Percentiles rank a stretch among this genome's conserved stretches.
Conservation (phyloP, 2,113 vertebrate species). For the Nibea coibor region DNA sequence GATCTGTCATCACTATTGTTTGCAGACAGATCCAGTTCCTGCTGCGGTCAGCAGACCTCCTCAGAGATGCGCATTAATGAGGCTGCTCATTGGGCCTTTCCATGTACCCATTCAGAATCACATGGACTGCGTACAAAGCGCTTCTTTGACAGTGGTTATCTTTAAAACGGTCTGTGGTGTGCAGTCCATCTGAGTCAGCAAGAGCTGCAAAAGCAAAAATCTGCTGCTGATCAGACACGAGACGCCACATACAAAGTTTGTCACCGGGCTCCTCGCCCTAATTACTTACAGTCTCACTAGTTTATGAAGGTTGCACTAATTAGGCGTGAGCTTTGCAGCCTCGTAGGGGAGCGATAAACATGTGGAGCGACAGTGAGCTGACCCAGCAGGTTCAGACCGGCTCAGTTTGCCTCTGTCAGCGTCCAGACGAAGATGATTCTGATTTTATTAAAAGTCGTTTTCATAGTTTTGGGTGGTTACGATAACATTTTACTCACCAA, state of each 20-base stretch:
- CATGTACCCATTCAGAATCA: constrained; percentile 43
- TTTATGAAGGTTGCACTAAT: constrained; percentile 50
- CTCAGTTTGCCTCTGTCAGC: not conserved
- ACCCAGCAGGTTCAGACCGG: not conserved
- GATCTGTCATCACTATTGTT: constrained; percentile 63
- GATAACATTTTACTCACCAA: not conserved
- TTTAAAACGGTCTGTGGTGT: constrained; percentile 57
- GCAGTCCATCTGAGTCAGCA: constrained; percentile 63
- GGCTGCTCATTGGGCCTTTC: constrained; percentile 36
- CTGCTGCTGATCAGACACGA: constrained; percentile 66
- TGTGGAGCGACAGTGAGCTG: constrained; percentile 32
- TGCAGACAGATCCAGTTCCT: constrained; percentile 40
- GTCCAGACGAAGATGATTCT: not conserved
- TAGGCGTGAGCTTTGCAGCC: constrained; percentile 31
- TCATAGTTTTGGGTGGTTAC: not conserved
- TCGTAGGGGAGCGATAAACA: constrained; percentile 37
- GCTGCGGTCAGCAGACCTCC: constrained; percentile 74
- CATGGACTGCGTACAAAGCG: constrained; percentile 57
- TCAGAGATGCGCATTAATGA: constrained; percentile 50
- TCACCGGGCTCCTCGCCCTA: constrained; percentile 45
- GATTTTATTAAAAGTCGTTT: not conserved
- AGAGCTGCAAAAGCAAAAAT: constrained; percentile 52
- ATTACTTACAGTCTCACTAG: constrained; percentile 55
- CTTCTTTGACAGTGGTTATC: constrained; percentile 48
- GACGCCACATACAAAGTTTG: constrained; percentile 48